Conservation (phyloP, 2,888 invertebrate genomes). For the Venusia cambrica region DNA sequence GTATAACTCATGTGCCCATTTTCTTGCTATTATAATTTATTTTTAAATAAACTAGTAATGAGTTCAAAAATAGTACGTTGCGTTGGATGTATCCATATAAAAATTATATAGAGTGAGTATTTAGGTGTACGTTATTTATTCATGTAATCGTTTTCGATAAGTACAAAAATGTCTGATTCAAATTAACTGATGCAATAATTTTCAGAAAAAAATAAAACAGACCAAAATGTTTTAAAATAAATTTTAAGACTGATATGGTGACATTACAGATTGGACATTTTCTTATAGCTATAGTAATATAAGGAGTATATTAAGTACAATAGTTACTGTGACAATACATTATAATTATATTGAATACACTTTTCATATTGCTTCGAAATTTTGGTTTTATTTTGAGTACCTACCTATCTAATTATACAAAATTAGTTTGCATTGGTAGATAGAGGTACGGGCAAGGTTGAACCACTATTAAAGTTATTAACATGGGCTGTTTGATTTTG, state of each 20-base stretch:
- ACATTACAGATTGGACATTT: conserved; percentile 42
- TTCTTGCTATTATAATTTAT: conserved; percentile 67
- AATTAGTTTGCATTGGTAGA: conserved; percentile 8
- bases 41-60: no score
- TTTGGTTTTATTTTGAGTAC: conserved; percentile 21
- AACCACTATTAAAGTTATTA: conserved; percentile 8
- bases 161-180: conserved; percentile 28
- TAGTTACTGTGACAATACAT: conserved; percentile 68
- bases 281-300: conserved; percentile 40
- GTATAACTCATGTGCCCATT: conserved; percentile 69
- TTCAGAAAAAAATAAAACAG: conserved; percentile 28
- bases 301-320: conserved; percentile 65
- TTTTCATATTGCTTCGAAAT: conserved; percentile 66
- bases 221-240: conserved; percentile 31
- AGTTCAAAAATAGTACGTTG: conserved; percentile 38
- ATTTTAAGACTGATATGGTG: conserved; percentile 53
- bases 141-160: conserved; percentile 31
- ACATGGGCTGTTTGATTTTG: conserved; percentile 27
- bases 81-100: conserved; percentile 46
- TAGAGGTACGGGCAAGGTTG: conserved; percentile 10
- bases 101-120: conserved; percentile 40
- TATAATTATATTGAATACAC: conserved; percentile 52
- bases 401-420: no score
- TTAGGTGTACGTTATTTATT: conserved; percentile 47
- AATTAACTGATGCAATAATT: conserved; percentile 23